These are phyloP conservation scores for Cydia splendana DNA, from an alignment of 1,140 invertebrate species.

Conservation along the genomic window DNA sequence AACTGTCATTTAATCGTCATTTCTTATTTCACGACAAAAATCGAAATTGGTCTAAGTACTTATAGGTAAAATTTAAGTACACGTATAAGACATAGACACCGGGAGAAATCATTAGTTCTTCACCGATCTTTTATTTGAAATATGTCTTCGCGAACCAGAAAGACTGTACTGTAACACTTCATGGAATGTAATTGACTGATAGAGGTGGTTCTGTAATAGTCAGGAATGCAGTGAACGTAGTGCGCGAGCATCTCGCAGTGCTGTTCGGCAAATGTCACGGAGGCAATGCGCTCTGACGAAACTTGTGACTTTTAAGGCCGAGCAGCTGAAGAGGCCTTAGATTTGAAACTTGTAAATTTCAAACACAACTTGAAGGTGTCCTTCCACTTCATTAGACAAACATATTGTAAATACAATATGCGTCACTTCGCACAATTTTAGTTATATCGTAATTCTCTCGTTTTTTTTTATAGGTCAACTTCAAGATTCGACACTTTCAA, in stretches of 20 bases:
- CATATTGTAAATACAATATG: background rate
- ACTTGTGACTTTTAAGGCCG: conserved; percentile 15
- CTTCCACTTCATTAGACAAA: background rate
- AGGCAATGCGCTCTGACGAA: conserved; percentile 28
- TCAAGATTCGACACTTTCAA: too few species aligned
- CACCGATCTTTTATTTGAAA: too few species aligned
- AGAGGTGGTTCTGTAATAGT: conserved; percentile 8
- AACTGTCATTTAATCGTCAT: too few species aligned
- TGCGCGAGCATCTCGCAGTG: conserved; percentile 8
- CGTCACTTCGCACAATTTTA: too few species aligned
- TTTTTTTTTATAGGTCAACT: too few species aligned
- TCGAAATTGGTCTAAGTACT: too few species aligned
- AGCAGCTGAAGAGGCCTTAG: background rate
- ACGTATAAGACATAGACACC: too few species aligned
- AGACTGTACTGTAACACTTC: background rate
- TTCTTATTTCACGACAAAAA: too few species aligned
- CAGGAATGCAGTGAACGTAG: conserved; percentile 29
- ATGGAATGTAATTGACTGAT: conserved; percentile 17
- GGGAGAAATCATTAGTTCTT: too few species aligned
- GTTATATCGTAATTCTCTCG: too few species aligned
- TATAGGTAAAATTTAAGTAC: too few species aligned
- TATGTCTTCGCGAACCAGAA: too few species aligned
- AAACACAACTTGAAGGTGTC: background rate
- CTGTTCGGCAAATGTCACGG: conserved; percentile 21
- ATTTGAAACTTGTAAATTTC: background rate